A percentile compares a stretch with the other conserved stretches of the same genome.
These are phyloP conservation scores for Champsocephalus gunnari DNA, from an alignment of 2,797 vertebrate species.

Conservation along the genomic window DNA sequence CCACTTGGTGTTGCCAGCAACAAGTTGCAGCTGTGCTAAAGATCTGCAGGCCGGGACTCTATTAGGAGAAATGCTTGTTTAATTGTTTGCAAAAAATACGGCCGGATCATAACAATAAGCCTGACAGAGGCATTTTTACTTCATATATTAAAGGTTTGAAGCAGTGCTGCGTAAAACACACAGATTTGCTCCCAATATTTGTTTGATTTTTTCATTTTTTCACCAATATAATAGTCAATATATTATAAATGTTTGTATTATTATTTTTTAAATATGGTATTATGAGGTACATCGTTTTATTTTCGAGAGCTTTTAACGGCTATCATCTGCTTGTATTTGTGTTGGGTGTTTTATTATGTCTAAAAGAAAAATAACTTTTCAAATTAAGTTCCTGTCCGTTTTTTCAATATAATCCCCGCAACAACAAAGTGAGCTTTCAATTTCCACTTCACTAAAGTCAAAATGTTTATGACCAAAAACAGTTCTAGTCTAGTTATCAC, in stretches of 20 bases:
- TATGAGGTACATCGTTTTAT: no score
- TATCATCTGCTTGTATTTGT: neutral
- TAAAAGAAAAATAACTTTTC: neutral
- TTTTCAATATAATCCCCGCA: neutral
- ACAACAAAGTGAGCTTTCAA: neutral
- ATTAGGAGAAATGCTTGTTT: neutral
- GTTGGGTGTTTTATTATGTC: neutral
- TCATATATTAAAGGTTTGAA: neutral
- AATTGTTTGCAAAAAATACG: neutral
- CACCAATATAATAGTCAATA: no score
- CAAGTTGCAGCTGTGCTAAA: neutral
- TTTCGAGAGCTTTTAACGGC: neutral
- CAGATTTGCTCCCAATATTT: neutral
- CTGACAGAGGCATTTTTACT: neutral
- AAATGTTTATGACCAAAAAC: neutral
- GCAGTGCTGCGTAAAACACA: conserved; percentile 3
- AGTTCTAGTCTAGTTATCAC: neutral
- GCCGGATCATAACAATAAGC: neutral
- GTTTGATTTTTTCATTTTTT: neutral
- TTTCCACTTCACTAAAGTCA: neutral
- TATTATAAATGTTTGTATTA: neutral
- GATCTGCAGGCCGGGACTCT: neutral
- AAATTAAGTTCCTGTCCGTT: no score
- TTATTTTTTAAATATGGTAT: neutral
- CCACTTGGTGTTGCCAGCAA: neutral